phyloP scores from a whole-genome alignment of 2,888 invertebrate species.

The Diarsia rubi region DNA sequence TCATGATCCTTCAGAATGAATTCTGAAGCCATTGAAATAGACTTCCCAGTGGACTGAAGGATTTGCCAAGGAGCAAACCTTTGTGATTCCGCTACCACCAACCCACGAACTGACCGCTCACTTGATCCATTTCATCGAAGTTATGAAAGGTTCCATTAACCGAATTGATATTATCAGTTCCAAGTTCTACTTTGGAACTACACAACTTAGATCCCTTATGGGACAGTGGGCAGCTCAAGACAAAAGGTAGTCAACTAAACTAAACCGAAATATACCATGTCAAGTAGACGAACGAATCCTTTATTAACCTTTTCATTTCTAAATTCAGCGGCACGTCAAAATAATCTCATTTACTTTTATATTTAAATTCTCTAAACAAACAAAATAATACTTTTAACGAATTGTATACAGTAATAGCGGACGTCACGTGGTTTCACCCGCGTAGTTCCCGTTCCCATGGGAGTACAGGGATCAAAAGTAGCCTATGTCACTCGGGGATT shows the following conservation, averaged over 20 bases:
- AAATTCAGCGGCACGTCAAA: constrained; percentile 5
- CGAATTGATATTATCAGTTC: constrained; percentile 17
- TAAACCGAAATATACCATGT: background rate
- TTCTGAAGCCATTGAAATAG: background rate
- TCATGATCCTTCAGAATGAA: background rate
- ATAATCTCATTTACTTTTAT: background rate
- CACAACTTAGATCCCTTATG: constrained; percentile 11
- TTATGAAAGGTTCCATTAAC: background rate
- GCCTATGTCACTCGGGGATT: no score
- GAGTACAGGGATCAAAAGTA: no score
- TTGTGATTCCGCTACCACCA: background rate
- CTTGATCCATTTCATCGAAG: background rate
- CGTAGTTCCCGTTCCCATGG: no score
- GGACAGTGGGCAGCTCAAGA: background rate
- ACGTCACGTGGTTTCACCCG: no score
- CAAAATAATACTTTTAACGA: background rate
- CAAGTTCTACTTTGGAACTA: constrained; percentile 11
- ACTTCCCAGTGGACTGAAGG: background rate
- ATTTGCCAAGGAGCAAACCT: background rate
- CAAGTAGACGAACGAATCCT: background rate
- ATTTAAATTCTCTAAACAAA: no score
- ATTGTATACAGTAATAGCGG: no score
- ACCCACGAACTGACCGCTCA: background rate
- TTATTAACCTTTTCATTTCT: background rate
- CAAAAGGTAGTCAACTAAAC: constrained; percentile 5